Conservation (phyloP, 2,888 invertebrate species). For the Chymomyza fuscimana region DNA sequence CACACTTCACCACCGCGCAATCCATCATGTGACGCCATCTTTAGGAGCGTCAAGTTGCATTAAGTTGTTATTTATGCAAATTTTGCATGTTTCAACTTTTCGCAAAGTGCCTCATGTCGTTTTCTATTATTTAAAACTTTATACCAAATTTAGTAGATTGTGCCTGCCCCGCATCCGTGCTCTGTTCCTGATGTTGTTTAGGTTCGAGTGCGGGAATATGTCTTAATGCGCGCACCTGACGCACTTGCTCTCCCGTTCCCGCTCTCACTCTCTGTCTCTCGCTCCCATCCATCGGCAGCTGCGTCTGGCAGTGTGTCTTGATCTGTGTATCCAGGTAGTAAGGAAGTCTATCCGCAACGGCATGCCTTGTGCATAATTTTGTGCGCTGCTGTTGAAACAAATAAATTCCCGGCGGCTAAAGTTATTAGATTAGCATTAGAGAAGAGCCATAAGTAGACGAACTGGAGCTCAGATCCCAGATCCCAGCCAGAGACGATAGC, state of each 20-base stretch:
- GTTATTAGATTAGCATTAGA: constrained; percentile 75
- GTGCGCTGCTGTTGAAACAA: constrained; percentile 69
- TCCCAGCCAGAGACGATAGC: neutral
- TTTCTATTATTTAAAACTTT: constrained; percentile 75
- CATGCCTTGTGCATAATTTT: constrained; percentile 64
- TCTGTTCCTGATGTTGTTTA: neutral
- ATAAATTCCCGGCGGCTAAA: constrained; percentile 70
- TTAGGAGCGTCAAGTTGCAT: constrained; percentile 72
- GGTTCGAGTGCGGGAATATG: constrained; percentile 19
- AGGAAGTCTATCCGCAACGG: neutral
- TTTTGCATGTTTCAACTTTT: constrained; percentile 73
- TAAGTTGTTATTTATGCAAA: constrained; percentile 77
- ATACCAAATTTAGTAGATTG: constrained; percentile 55
- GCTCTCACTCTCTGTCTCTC: neutral
- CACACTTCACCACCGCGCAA: constrained; percentile 26
- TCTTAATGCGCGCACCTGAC: constrained; percentile 74
- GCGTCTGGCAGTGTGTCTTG: no score
- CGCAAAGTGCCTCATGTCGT: constrained; percentile 71
- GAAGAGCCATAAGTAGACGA: constrained; percentile 28
- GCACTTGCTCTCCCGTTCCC: constrained; percentile 53
- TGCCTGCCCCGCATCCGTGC: neutral
- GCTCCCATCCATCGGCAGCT: neutral
- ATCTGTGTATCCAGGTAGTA: neutral
- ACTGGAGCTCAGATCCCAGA: constrained; percentile 10
- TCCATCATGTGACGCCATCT: constrained; percentile 67